These are phyloP conservation scores for Phrynocephalus vlangalii DNA, from an alignment of 2,797 vertebrate genomes.

Conservation along the genomic window DNA sequence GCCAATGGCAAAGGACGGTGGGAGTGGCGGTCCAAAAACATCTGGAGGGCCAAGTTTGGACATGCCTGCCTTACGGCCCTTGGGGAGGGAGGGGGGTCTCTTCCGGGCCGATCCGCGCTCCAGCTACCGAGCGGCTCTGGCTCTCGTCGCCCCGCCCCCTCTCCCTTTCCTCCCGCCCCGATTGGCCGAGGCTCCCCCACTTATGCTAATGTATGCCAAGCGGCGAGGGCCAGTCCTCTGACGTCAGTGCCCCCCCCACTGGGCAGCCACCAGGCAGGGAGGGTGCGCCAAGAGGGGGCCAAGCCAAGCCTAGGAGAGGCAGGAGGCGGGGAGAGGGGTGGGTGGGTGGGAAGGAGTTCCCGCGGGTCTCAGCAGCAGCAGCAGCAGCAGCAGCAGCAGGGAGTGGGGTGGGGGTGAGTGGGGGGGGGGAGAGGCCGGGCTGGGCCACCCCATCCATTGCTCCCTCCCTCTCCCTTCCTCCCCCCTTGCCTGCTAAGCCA, in stretches of 20 bases:
- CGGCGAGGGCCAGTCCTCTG: conserved; percentile 72
- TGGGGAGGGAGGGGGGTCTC: background rate
- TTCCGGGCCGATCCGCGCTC: background rate
- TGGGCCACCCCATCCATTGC: background rate
- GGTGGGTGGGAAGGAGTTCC: conserved; percentile 41
- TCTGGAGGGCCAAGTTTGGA: no score
- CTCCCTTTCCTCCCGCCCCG: conserved; percentile 58
- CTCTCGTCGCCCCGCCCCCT: conserved; percentile 19
- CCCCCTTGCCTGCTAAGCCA: background rate
- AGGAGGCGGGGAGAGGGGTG: conserved; percentile 61
- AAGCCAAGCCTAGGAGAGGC: conserved; percentile 9
- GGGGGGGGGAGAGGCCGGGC: conserved; percentile 38
- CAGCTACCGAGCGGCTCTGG: no score
- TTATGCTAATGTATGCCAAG: conserved; percentile 84
- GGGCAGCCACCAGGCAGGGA: conserved; percentile 32
- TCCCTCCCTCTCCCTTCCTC: no score
- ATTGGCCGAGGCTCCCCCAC: conserved; percentile 78
- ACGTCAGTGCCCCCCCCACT: conserved; percentile 81
- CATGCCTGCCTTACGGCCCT: no score
- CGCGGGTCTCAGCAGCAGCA: background rate
- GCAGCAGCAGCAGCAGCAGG: background rate
- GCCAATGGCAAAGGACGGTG: no score
- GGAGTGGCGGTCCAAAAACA: no score
- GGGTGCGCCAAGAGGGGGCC: conserved; percentile 9
- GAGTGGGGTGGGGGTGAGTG: background rate